A percentile compares a stretch with the other conserved stretches of the same genome.
Conservation (phyloP, 2,797 vertebrate species). For the Petrocephalus sullivani region DNA sequence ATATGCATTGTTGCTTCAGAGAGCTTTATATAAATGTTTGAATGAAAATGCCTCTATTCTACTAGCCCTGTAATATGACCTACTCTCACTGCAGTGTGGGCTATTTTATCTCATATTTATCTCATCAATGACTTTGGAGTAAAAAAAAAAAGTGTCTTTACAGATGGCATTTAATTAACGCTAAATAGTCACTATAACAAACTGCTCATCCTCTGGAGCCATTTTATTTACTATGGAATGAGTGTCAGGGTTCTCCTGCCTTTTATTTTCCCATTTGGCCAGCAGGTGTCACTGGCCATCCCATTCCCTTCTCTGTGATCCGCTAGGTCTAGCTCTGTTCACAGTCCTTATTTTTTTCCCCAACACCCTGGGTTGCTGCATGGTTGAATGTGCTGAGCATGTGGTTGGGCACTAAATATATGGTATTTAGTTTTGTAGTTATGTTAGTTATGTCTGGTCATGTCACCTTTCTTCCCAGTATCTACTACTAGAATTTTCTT, state of each 20-base stretch:
- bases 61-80: not conserved
- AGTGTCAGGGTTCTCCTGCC: not conserved
- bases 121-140: not conserved
- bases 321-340: not conserved
- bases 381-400: not conserved
- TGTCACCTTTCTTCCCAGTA: not conserved
- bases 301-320: not conserved
- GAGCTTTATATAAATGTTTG: not conserved
- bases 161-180: not conserved
- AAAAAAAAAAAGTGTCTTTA: not conserved
- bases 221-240: not conserved
- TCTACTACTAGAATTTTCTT: not conserved
- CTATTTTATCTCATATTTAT: not conserved
- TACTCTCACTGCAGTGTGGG: not conserved
- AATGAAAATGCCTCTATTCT: not conserved
- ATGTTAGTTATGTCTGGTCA: not conserved
- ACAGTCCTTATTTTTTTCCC: not conserved
- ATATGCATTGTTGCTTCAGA: not conserved
- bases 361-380: not conserved
- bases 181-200: not conserved
- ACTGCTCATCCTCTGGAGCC: not conserved
- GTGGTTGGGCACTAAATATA: no score
- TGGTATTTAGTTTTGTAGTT: not conserved
- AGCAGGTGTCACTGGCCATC: not conserved
- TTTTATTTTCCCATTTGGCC: not conserved